Conservation (phyloP, 2,888 invertebrate genomes). For the Phortica okadai region DNA sequence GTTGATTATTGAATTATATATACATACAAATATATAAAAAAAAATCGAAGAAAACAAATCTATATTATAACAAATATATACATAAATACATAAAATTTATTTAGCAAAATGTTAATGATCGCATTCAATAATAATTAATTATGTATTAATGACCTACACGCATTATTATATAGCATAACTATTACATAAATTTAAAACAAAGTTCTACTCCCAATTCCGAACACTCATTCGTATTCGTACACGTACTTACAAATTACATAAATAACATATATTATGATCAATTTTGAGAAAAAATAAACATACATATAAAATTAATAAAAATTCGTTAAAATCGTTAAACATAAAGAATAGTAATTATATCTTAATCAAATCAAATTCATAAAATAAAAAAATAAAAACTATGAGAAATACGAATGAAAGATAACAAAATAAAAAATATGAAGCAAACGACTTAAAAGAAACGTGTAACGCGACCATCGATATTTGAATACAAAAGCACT, state of each 20-base stretch:
- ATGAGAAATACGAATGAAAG: constrained; percentile 38
- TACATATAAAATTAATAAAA: background rate
- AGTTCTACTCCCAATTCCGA: constrained; percentile 33
- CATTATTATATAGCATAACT: constrained; percentile 7
- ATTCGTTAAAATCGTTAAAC: constrained; percentile 7
- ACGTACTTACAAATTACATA: constrained; percentile 45
- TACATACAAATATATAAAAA: constrained; percentile 31
- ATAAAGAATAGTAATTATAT: constrained; percentile 15
- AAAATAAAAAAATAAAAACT: constrained; percentile 49
- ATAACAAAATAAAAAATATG: constrained; percentile 39
- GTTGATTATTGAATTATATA: constrained; percentile 55
- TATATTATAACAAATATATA: constrained; percentile 40
- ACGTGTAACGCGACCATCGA: constrained; percentile 68
- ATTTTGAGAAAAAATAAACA: constrained; percentile 43
- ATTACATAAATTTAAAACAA: background rate
- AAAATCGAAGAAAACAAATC: constrained; percentile 42
- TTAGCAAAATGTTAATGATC: constrained; percentile 57
- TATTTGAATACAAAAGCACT: constrained; percentile 40
- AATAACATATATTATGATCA: constrained; percentile 57
- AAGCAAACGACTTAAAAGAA: constrained; percentile 51
- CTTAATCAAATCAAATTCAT: constrained; percentile 48
- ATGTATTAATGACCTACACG: constrained; percentile 5
- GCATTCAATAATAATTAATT: constrained; percentile 16
- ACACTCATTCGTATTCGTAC: constrained; percentile 29
- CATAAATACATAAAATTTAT: constrained; percentile 46